phyloP scores from a whole-genome alignment of 1,140 invertebrate species.

The Saccostrea echinata region DNA sequence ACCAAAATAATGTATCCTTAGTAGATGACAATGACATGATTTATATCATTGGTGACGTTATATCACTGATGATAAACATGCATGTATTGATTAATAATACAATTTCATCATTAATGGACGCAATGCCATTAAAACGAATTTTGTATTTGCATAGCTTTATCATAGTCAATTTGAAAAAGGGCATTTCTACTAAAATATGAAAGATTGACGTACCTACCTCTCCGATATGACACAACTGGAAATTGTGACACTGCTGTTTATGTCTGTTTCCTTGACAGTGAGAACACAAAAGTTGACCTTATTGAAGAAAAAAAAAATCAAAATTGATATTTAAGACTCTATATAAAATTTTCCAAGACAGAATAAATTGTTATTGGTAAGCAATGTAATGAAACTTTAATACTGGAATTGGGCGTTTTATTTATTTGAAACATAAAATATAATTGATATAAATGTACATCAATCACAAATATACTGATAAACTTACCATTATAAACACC shows the following conservation, averaged over 20 bases:
- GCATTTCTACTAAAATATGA: not conserved
- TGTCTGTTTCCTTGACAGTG: not conserved
- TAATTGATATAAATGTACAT: no score
- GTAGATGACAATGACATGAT: no score
- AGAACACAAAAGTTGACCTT: not conserved
- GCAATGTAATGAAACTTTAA: not conserved
- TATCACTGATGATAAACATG: no score
- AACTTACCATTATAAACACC: not conserved
- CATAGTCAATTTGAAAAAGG: no score
- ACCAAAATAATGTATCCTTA: no score
- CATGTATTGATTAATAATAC: no score
- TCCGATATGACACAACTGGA: not conserved
- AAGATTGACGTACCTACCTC: constrained; percentile 17
- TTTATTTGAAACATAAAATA: no score
- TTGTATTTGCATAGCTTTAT: no score
- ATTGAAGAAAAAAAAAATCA: not conserved
- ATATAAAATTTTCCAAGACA: not conserved
- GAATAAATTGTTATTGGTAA: not conserved
- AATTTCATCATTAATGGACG: no score
- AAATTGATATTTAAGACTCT: not conserved
- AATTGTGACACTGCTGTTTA: constrained; percentile 18
- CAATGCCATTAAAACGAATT: no score
- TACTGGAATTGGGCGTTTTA: not conserved
- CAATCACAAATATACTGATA: not conserved
- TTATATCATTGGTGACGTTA: no score